phyloP scores from a whole-genome alignment of 2,797 vertebrate species.

The Nyctalus aviator region DNA sequence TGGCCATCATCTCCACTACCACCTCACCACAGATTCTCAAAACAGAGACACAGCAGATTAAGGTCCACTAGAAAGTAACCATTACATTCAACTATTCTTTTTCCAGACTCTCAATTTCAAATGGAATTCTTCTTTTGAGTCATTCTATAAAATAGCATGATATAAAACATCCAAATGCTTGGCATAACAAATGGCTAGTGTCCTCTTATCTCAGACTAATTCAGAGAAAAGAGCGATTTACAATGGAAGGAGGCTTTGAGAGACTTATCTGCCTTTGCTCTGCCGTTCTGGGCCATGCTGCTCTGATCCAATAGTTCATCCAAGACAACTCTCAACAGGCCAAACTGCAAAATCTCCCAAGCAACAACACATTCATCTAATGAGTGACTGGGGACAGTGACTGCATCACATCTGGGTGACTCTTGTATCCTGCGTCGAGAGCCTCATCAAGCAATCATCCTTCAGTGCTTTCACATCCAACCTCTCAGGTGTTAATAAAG shows the following conservation, averaged over 20 bases:
- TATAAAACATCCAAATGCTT: slow-evolving; percentile 57
- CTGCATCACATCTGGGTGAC: slow-evolving; percentile 45
- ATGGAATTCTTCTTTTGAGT: slow-evolving; percentile 58
- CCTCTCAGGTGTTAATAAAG: slow-evolving; percentile 42
- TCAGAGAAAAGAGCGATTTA: slow-evolving; percentile 10
- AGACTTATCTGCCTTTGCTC: slow-evolving; percentile 36
- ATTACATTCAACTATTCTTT: slow-evolving; percentile 47
- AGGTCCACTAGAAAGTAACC: neutral
- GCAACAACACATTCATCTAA: neutral
- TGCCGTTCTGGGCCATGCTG: slow-evolving; percentile 32
- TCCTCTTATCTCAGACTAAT: slow-evolving; percentile 56
- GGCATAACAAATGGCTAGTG: slow-evolving; percentile 22
- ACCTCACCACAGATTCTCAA: neutral
- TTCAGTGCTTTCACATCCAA: slow-evolving; percentile 51
- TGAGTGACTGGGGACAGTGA: slow-evolving; percentile 55
- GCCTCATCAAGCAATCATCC: slow-evolving; percentile 67
- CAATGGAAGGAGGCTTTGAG: slow-evolving; percentile 59
- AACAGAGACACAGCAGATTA: neutral
- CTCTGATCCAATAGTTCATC: slow-evolving; percentile 48
- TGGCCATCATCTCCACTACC: neutral
- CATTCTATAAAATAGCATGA: slow-evolving; percentile 32
- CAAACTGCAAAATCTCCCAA: slow-evolving; percentile 45
- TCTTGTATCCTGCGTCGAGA: slow-evolving; percentile 28
- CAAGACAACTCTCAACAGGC: slow-evolving; percentile 64
- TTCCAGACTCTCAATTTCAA: slow-evolving; percentile 60